phyloP scores from a whole-genome alignment of 2,797 vertebrate genomes.

The Tragopan temminckii region DNA sequence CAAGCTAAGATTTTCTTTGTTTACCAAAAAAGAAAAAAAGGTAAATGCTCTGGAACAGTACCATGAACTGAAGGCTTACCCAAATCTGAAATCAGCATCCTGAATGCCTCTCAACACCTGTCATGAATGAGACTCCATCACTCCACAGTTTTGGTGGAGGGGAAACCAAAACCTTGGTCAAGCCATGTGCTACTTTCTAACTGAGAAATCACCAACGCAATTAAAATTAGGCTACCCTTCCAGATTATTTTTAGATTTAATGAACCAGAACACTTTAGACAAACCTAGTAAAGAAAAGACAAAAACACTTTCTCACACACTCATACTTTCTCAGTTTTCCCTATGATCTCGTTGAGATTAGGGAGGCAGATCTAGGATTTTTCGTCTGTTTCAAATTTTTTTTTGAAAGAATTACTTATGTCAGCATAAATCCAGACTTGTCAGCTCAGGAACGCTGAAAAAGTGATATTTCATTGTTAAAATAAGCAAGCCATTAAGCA shows the following conservation, averaged over 20 bases:
- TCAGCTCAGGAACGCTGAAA: not conserved
- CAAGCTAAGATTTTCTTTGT: slow-evolving; percentile 64
- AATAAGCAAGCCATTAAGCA: not conserved
- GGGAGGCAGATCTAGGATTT: not conserved
- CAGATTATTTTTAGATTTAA: not conserved
- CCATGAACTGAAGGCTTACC: not conserved
- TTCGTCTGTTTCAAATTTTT: not conserved
- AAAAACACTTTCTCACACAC: not conserved
- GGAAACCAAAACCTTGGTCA: not conserved
- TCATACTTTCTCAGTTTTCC: not conserved
- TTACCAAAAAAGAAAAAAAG: not conserved
- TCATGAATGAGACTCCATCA: not conserved
- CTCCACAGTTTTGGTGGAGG: not conserved
- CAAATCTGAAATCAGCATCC: not conserved
- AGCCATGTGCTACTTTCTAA: not conserved
- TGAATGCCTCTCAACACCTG: not conserved
- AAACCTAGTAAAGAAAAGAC: not conserved
- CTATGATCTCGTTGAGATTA: not conserved
- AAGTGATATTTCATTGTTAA: not conserved
- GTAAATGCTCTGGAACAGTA: not conserved
- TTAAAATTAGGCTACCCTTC: not conserved
- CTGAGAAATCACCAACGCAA: not conserved
- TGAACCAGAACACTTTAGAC: not conserved
- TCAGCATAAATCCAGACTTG: not conserved
- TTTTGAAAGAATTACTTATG: not conserved